Percentiles rank a stretch among this genome's conserved stretches.
These are phyloP conservation scores for Gerris buenoi DNA, from an alignment of 1,140 invertebrate species.

Conservation along the genomic window DNA sequence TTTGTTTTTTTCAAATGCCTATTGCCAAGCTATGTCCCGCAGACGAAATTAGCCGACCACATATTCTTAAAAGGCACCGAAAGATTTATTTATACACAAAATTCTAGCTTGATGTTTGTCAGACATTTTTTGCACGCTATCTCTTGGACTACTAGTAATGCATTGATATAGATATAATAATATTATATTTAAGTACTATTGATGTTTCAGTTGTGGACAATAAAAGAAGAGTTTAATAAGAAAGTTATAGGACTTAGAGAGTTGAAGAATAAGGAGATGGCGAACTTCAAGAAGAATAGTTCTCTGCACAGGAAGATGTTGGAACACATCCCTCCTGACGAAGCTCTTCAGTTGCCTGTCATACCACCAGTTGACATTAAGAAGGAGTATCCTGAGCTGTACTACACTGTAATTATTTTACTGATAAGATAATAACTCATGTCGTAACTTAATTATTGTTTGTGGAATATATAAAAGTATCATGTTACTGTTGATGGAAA, in stretches of 20 bases:
- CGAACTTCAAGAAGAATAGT: not conserved
- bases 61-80: too few species aligned
- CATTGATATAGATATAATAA: too few species aligned
- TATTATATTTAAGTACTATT: too few species aligned
- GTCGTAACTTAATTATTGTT: too few species aligned
- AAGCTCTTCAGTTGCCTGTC: not conserved
- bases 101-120: too few species aligned
- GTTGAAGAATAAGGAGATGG: not conserved
- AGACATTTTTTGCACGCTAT: too few species aligned
- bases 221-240: not conserved
- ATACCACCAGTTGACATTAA: not conserved
- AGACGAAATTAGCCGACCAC: too few species aligned
- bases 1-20: too few species aligned
- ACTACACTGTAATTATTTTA: not conserved
- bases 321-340: not conserved
- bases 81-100: too few species aligned
- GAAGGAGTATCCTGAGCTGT: not conserved
- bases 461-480: not conserved
- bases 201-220: not conserved
- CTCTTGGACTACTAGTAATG: too few species aligned
- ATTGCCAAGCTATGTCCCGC: too few species aligned
- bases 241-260: not conserved
- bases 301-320: not conserved
- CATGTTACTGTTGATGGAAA: not conserved
- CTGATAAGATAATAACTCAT: too few species aligned